These are phyloP conservation scores for Brachionus asplanchnoidis DNA, from an alignment of 1,140 invertebrate genomes.

Conservation along the genomic window DNA sequence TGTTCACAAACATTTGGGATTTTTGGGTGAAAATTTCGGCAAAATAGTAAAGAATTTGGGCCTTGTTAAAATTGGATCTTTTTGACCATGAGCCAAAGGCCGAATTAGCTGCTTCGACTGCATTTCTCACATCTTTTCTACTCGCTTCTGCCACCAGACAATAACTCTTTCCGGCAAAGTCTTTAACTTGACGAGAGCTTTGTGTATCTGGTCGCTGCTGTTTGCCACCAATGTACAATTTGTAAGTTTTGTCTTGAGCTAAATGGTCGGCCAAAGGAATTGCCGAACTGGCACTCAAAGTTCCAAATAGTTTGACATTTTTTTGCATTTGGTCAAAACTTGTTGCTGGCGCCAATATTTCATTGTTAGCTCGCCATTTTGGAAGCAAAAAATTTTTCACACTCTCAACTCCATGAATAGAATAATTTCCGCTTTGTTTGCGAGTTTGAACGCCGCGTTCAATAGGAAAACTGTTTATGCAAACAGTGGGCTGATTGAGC, in stretches of 20 bases:
- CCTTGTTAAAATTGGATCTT: constrained; percentile 57
- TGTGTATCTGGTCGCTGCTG: constrained; percentile 60
- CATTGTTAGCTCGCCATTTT: background rate
- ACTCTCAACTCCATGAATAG: constrained; percentile 53
- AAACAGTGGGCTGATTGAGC: constrained; percentile 61
- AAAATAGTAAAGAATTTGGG: constrained; percentile 60
- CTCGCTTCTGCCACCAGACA: constrained; percentile 58
- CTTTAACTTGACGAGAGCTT: constrained; percentile 50
- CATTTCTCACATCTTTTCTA: constrained; percentile 60
- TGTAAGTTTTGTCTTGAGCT: constrained; percentile 56
- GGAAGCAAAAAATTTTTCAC: background rate
- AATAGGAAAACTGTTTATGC: constrained; percentile 62
- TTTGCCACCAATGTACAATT: constrained; percentile 60
- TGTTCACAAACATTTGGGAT: constrained; percentile 50
- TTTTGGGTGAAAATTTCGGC: constrained; percentile 58
- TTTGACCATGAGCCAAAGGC: constrained; percentile 55
- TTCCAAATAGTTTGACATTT: background rate
- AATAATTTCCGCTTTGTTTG: constrained; percentile 59
- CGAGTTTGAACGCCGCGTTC: constrained; percentile 59
- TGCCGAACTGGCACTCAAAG: background rate
- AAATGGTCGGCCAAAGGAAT: constrained; percentile 1
- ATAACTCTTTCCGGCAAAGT: constrained; percentile 50
- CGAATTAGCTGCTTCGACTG: constrained; percentile 58
- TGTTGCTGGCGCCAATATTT: background rate
- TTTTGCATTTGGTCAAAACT: background rate